phyloP scores from a whole-genome alignment of 1,140 invertebrate species.

The Trigoniulus corallinus region DNA sequence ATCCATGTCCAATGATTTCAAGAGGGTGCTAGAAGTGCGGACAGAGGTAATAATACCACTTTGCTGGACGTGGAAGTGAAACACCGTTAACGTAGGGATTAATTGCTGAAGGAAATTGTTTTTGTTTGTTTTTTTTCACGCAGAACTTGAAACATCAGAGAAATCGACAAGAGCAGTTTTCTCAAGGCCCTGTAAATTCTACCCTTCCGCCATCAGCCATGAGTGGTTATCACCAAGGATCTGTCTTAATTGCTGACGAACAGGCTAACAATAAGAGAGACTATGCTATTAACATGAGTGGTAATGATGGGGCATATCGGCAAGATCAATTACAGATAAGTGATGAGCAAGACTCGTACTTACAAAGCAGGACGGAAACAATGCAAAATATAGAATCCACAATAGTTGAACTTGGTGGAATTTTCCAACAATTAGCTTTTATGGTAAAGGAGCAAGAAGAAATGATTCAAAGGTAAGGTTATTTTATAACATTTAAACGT shows the following conservation, averaged over 20 bases:
- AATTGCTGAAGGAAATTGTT: constrained; percentile 1
- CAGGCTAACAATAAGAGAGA: constrained; percentile 16
- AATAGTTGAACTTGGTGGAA: constrained; percentile 95
- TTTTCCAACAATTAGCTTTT: constrained; percentile 92
- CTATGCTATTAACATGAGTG: constrained; percentile 25
- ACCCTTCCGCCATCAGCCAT: constrained; percentile 51
- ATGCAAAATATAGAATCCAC: constrained; percentile 99
- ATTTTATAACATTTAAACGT: neutral
- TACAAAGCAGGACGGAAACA: constrained; percentile 82
- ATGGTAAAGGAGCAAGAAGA: constrained; percentile 99
- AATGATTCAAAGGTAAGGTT: constrained; percentile 66
- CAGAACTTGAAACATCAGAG: constrained; percentile 95
- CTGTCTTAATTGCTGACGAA: constrained; percentile 34
- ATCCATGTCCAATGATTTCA: constrained; percentile 91
- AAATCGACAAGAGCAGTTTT: constrained; percentile 81
- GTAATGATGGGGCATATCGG: constrained; percentile 12
- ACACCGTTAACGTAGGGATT: too few species aligned
- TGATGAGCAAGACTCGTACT: constrained; percentile 76
- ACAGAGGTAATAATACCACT: too few species aligned
- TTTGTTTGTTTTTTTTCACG: constrained; percentile 10
- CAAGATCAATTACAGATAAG: constrained; percentile 39
- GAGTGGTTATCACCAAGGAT: constrained; percentile 39
- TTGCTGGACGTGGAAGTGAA: too few species aligned
- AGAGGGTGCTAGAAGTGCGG: constrained; percentile 76
- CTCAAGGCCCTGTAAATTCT: constrained; percentile 49